A percentile compares a stretch with the other conserved stretches of the same genome.
Conservation (phyloP, 2,797 vertebrate species). For the Loris lydekkerianus region DNA sequence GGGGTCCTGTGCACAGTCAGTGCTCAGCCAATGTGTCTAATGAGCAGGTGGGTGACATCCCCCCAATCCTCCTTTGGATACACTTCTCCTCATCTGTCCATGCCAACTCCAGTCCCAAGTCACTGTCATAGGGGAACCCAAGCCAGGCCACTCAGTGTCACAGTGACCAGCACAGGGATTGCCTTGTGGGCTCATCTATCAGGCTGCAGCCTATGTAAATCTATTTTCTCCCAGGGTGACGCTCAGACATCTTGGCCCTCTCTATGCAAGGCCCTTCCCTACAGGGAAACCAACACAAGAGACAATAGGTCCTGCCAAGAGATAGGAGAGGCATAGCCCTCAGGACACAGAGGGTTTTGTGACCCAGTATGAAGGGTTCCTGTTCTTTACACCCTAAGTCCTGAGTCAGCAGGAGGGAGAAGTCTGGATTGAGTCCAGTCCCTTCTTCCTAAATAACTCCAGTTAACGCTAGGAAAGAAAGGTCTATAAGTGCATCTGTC, state of each 20-base stretch:
- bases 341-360: accelerated
- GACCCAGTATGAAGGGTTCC: background rate
- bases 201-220: too few species aligned
- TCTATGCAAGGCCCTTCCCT: background rate
- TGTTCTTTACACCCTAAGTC: background rate
- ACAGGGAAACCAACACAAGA: background rate
- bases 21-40: background rate
- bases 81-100: background rate
- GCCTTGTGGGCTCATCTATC: background rate
- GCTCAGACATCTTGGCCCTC: background rate
- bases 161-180: background rate
- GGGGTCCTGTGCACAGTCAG: accelerated
- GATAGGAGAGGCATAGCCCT: background rate
- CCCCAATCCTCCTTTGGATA: background rate
- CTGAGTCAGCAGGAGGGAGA: background rate
- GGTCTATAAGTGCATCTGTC: accelerated
- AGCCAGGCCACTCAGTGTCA: background rate
- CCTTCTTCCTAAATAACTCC: background rate
- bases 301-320: background rate
- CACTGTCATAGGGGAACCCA: background rate
- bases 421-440: background rate
- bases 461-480: background rate
- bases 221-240: background rate
- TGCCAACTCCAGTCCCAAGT: background rate
- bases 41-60: accelerated